Conservation (phyloP, 37 sponge, comb jelly and placozoan species). For the Eunapius fragilis region DNA sequence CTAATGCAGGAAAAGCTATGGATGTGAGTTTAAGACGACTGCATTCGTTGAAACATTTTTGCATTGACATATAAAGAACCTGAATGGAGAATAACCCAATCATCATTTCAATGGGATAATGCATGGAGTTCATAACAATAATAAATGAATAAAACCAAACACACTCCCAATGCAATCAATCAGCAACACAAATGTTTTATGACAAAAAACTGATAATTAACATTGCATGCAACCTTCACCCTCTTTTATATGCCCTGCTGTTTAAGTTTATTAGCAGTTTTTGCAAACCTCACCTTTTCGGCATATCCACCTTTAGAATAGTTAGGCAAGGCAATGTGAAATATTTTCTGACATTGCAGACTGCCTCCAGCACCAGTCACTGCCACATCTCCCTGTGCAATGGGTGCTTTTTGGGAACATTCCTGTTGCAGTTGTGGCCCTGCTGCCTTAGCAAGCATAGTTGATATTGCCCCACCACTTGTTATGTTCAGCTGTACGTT, state of each 20-base stretch:
- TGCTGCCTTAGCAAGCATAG: slow-evolving; percentile 40
- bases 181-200: no score
- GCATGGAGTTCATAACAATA: no score
- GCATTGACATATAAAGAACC: slow-evolving; percentile 23
- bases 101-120: no score
- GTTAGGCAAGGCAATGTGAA: slow-evolving; percentile 41
- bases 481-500: slow-evolving; percentile 27
- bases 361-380: slow-evolving; percentile 39
- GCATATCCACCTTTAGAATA: slow-evolving; percentile 24
- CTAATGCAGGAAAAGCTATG: slow-evolving; percentile 67
- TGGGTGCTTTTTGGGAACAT: slow-evolving; percentile 39
- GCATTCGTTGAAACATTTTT: slow-evolving; percentile 40
- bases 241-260: no score
- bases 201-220: no score
- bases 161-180: no score
- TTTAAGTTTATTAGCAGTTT: no score
- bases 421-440: slow-evolving; percentile 62
- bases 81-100: not conserved
- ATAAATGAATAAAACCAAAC: no score
- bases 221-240: no score
- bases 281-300: slow-evolving; percentile 31
- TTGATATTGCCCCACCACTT: slow-evolving; percentile 38
- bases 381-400: slow-evolving; percentile 47
- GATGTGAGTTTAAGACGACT: not conserved
- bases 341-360: slow-evolving; percentile 33